Base-by-base conservation (phyloP, 1,140 invertebrate species). In the Microplitis demolitor region DNA sequence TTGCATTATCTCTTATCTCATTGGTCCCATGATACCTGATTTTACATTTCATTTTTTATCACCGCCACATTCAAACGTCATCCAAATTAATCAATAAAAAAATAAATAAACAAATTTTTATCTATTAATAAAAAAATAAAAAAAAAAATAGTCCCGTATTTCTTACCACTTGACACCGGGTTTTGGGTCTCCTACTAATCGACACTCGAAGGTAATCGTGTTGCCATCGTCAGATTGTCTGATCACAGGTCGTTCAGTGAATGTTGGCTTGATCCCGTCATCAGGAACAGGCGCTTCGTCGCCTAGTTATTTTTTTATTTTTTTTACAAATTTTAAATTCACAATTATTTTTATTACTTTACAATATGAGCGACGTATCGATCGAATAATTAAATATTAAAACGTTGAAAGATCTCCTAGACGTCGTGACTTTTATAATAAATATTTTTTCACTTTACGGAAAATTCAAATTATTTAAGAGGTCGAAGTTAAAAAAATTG, bases 231-330 rank as follows among this genome's bases (percentile, higher is more conserved):
- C 96, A 74, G 93, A 94, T 90, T 99, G 97, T 87, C 95, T 92
- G 84, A 98, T 99, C 80, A 96, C 90, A 33, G 97, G 97, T 88
- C 97, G 92, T 90, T 98, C 96, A 77, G 96, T 97, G 89, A 99
- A 99, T 72, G 95, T 97, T 66, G 97, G 97, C 88, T 95, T 96
- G 83, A 95, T 94, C 82, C 94, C 96, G 85, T 96, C 93, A 78
- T 94, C 93, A 73, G 95, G 95, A 78, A 95, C 92, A 68, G 94
- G 93, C 81, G 94, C 94, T 89, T 96, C 95, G 88, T 96, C 95
- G 93, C 95, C 95, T 96, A 91, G 71, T 71, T 72, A 86, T 85
- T 77, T 69, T 71, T 75, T 51, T 16, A 62, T 39, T 51, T 50
- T 11, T 24, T 62, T n/a, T 37, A 45, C 53, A 31, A 66, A 34